A percentile compares a stretch with the other conserved stretches of the same genome.
phyloP scores from a whole-genome alignment of 2,797 vertebrate species.

The Onychomys torridus region DNA sequence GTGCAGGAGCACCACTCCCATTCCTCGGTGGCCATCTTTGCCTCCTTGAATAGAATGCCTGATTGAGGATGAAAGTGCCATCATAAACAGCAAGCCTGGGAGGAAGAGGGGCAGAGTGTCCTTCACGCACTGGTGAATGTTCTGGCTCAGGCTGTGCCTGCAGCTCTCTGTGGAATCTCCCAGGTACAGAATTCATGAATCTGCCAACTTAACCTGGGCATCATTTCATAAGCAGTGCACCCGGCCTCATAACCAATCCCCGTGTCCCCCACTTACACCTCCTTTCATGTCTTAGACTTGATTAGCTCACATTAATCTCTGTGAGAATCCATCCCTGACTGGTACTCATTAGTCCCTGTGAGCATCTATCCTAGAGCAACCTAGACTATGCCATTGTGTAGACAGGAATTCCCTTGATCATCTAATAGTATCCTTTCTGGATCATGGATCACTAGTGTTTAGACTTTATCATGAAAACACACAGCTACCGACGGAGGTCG shows the following conservation, averaged over 20 bases:
- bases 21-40: neutral
- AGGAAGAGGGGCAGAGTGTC: neutral
- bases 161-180: neutral
- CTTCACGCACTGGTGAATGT: neutral
- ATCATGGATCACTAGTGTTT: neutral
- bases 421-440: neutral
- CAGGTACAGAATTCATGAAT: neutral
- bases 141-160: neutral
- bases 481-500: neutral
- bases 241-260: neutral
- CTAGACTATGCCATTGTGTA: neutral
- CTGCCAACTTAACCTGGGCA: neutral
- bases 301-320: neutral
- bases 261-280: neutral
- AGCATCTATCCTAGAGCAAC: neutral
- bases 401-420: neutral
- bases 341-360: neutral
- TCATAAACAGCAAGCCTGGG: neutral
- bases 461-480: conserved; percentile 3
- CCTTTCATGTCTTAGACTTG: neutral
- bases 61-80: neutral
- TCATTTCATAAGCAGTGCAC: neutral
- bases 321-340: neutral
- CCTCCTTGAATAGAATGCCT: neutral
- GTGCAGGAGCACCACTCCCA: neutral